These are phyloP conservation scores for Drosophila melanosoma DNA, from an alignment of 2,888 invertebrate genomes.

Conservation along the genomic window DNA sequence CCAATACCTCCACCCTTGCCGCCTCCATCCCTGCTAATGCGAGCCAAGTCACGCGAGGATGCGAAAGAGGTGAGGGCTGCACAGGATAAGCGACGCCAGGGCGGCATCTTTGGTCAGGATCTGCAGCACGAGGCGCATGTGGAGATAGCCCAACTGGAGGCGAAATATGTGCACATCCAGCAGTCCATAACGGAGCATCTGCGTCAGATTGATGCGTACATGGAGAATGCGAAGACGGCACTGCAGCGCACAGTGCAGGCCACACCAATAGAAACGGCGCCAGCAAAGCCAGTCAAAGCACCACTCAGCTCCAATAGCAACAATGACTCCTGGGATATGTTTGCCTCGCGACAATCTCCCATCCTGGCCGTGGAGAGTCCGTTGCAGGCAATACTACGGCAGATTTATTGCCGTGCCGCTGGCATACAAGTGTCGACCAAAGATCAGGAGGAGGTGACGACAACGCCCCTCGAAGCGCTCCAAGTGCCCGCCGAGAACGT, in stretches of 20 bases:
- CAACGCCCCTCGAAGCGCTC: conserved; percentile 4
- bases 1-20: conserved; percentile 54
- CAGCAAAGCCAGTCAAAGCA: conserved; percentile 16
- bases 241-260: conserved; percentile 72
- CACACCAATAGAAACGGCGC: conserved; percentile 28
- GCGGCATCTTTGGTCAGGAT: conserved; percentile 50
- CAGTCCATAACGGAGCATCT: conserved; percentile 84
- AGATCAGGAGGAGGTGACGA: conserved; percentile 13
- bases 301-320: conserved; percentile 8
- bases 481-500: conserved; percentile 77
- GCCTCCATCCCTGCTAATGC: conserved; percentile 40
- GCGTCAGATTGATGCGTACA: conserved; percentile 83
- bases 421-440: conserved; percentile 50
- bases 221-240: conserved; percentile 83
- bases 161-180: conserved; percentile 83
- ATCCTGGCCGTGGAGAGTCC: conserved; percentile 77
- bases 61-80: conserved; percentile 20
- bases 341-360: conserved; percentile 60
- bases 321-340: conserved; percentile 59
- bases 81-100: conserved; percentile 51
- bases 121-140: conserved; percentile 65
- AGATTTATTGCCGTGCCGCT: conserved; percentile 70
- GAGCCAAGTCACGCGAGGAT: conserved; percentile 44
- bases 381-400: conserved; percentile 75
- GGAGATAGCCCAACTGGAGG: conserved; percentile 79